Evolutionary conservation across 2,113 vertebrate species (phyloP).

Genomic region (Tenebrosternarchus preto): DNA sequence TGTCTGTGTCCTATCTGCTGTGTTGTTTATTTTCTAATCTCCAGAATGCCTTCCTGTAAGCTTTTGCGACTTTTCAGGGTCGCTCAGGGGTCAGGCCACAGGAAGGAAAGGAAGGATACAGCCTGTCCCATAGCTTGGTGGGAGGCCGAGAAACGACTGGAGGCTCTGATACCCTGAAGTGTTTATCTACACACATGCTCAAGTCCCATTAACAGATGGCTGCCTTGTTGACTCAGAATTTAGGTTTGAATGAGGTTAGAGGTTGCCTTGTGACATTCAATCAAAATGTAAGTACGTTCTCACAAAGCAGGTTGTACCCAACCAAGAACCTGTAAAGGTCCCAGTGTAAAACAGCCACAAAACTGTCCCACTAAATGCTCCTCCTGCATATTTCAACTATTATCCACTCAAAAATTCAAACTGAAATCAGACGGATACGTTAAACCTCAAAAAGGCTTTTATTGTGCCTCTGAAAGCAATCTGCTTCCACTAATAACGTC

Average conservation of each 20-base stretch:
- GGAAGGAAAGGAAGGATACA: conserved; percentile 46
- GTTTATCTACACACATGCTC: not conserved
- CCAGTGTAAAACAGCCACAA: too few species aligned
- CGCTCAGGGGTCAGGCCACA: conserved; percentile 6
- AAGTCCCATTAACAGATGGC: not conserved
- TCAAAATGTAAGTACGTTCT: not conserved
- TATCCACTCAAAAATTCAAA: not conserved
- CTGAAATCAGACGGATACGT: not conserved
- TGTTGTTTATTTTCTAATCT: conserved; percentile 44
- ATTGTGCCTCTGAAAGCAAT: conserved; percentile 29
- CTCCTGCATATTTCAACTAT: too few species aligned
- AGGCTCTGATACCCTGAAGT: not conserved
- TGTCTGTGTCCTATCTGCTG: conserved; percentile 26
- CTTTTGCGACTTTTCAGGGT: conserved; percentile 25
- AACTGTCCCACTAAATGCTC: too few species aligned
- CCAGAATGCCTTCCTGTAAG: conserved; percentile 44
- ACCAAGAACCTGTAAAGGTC: too few species aligned
- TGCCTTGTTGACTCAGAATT: not conserved
- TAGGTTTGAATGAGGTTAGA: not conserved
- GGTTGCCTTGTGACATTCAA: not conserved
- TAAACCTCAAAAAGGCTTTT: conserved; percentile 15
- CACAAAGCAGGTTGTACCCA: not conserved
- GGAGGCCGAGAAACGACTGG: conserved; percentile 8
- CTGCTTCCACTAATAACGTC: conserved; percentile 19
- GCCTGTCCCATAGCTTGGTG: conserved; percentile 25